Conservation (phyloP, 1,140 invertebrate species). For the Acyrthosiphon pisum region DNA sequence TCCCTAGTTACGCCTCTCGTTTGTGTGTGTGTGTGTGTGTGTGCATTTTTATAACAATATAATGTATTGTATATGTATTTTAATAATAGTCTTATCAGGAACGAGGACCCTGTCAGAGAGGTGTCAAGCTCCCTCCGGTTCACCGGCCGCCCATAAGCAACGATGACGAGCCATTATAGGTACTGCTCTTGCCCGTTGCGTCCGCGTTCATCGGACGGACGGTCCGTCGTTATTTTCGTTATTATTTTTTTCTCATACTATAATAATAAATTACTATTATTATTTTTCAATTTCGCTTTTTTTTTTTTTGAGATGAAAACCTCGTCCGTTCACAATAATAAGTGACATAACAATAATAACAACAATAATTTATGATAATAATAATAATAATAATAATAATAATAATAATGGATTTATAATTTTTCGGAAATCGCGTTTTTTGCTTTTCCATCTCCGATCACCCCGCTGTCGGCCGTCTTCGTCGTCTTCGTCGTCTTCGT, state of each 20-base stretch:
- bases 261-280: not conserved
- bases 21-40: not conserved
- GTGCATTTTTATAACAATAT: not conserved
- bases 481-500: not conserved
- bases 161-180: not conserved
- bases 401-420: not conserved
- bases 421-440: not conserved
- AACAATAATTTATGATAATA: conserved; percentile 12
- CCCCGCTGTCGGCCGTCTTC: not conserved
- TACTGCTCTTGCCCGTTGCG: not conserved
- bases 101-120: conserved; percentile 35
- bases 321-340: not conserved
- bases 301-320: not conserved
- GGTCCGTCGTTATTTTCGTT: not conserved
- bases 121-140: conserved; percentile 4
- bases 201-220: not conserved
- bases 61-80: conserved; percentile 18
- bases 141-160: not conserved
- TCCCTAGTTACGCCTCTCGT: not conserved
- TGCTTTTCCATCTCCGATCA: not conserved
- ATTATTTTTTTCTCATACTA: not conserved
- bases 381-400: conserved; percentile 16
- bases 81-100: conserved; percentile 31
- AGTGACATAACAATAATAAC: not conserved
- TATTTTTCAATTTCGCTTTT: not conserved